Percentiles rank a stretch among this genome's conserved stretches.
Evolutionary conservation across 2,888 invertebrate species (phyloP).

Genomic region (Glaucopsyche alexis): DNA sequence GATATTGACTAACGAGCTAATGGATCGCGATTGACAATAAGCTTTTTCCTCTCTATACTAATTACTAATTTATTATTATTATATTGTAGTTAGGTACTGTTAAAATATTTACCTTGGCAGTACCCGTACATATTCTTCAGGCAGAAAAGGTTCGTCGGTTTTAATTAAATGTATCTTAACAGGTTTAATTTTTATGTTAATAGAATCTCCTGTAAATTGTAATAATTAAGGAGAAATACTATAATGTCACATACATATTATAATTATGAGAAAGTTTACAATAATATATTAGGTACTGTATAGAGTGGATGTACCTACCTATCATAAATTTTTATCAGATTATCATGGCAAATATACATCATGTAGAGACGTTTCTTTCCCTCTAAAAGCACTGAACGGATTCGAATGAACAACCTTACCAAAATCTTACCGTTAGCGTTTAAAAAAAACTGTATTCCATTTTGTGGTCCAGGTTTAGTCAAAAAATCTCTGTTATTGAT

Average conservation of each 20-base stretch:
- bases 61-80: no score
- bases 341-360: no score
- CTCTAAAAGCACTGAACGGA: no score
- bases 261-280: not conserved
- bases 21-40: no score
- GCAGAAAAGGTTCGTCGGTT: constrained; percentile 48
- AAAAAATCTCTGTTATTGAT: constrained; percentile 69
- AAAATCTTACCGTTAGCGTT: constrained; percentile 49
- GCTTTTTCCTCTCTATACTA: no score
- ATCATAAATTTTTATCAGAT: no score
- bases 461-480: constrained; percentile 53
- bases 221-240: not conserved
- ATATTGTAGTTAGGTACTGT: not conserved
- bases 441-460: constrained; percentile 55
- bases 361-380: no score
- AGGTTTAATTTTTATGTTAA: constrained; percentile 53
- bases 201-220: constrained; percentile 49
- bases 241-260: no score
- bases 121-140: constrained; percentile 64
- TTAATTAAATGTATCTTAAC: constrained; percentile 59
- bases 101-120: constrained; percentile 57
- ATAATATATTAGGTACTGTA: not conserved
- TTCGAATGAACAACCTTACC: no score
- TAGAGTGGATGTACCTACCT: no score
- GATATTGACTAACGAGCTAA: no score